Percentiles rank a stretch among this genome's conserved stretches.
Conservation (phyloP, 2,113 vertebrate species). For the Prolemur simus region DNA sequence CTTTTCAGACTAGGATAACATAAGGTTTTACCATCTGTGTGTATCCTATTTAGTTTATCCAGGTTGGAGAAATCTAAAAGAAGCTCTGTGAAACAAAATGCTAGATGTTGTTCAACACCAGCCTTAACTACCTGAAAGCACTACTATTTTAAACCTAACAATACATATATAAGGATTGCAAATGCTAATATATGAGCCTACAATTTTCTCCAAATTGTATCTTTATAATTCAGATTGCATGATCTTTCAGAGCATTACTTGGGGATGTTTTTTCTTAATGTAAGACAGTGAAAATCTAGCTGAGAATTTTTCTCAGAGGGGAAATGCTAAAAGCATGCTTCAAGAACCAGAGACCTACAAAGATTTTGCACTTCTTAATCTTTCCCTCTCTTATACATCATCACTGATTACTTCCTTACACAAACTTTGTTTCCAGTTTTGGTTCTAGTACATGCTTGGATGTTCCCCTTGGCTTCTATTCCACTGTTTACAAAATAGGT, state of each 20-base stretch:
- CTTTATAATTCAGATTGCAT: neutral
- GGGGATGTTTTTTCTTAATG: neutral
- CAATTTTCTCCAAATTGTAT: neutral
- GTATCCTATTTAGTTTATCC: conserved; percentile 68
- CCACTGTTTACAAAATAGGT: neutral
- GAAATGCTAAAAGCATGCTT: neutral
- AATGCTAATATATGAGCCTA: neutral
- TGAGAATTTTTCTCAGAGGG: neutral
- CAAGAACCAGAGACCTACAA: neutral
- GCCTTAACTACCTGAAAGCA: conserved; percentile 30
- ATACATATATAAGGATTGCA: neutral
- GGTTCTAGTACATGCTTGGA: neutral
- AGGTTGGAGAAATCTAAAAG: conserved; percentile 62
- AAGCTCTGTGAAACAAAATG: conserved; percentile 54
- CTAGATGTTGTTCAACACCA: conserved; percentile 65
- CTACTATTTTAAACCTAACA: neutral
- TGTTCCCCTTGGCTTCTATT: neutral
- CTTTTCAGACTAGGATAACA: conserved; percentile 68
- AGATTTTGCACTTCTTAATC: neutral
- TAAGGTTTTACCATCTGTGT: conserved; percentile 80
- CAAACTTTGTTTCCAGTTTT: neutral
- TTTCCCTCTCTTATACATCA: neutral
- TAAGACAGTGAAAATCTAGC: neutral
- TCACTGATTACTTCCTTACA: neutral
- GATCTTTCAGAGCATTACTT: neutral